Conservation (phyloP, 35 echinoderm and acorn worm genomes). For the Apostichopus californicus region DNA sequence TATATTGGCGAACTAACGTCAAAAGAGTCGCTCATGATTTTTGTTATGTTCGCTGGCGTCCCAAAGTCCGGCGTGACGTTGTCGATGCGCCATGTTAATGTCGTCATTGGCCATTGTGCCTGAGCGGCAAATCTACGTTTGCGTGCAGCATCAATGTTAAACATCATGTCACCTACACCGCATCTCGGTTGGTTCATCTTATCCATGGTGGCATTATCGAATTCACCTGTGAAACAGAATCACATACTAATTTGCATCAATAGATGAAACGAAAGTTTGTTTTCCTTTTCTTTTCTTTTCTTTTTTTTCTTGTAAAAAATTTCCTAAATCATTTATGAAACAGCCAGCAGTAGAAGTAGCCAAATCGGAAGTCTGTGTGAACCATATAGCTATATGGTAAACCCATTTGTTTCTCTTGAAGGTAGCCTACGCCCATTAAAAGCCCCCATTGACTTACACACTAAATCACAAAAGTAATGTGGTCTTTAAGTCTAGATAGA, state of each 20-base stretch:
- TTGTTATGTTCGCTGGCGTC: neutral
- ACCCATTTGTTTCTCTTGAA: neutral
- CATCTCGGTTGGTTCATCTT: constrained; percentile 64
- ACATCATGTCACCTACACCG: constrained; percentile 62
- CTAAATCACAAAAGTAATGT: too few relatives aligned
- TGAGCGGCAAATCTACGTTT: neutral
- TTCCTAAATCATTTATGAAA: too few relatives aligned
- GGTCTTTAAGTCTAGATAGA: neutral
- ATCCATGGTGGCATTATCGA: constrained; percentile 55
- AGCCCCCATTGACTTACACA: too few relatives aligned
- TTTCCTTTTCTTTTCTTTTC: too few relatives aligned
- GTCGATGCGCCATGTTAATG: constrained; percentile 57
- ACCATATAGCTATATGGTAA: too few relatives aligned
- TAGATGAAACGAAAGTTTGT: neutral
- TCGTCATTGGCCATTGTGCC: constrained; percentile 23
- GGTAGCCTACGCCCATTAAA: too few relatives aligned
- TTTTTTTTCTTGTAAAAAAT: too few relatives aligned
- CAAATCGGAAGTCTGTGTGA: too few relatives aligned
- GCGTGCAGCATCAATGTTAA: constrained; percentile 30
- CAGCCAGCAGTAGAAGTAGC: too few relatives aligned
- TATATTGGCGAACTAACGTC: constrained; percentile 6
- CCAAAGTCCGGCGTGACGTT: constrained; percentile 56
- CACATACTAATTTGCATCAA: too few relatives aligned
- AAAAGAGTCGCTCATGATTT: constrained; percentile 26
- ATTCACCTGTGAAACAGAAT: constrained; percentile 38